Conservation (phyloP, 2,797 vertebrate species). For the Rhadinocentrus ornatus region DNA sequence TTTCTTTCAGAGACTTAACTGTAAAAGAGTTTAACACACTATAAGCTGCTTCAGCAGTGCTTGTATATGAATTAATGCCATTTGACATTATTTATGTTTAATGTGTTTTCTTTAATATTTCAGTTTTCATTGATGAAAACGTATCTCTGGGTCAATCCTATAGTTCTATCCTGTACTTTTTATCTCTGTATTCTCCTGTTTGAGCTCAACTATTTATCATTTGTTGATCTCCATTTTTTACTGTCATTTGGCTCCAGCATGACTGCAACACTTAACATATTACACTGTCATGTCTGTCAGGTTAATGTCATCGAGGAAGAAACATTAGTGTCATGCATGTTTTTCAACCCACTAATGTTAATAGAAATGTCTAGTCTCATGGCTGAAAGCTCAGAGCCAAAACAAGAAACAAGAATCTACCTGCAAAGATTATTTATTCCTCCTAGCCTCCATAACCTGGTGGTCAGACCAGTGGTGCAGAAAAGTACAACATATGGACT, state of each 20-base stretch:
- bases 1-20: neutral
- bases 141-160: slow-evolving; percentile 8
- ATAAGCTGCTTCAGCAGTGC: neutral
- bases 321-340: slow-evolving; percentile 59
- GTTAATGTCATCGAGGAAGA: slow-evolving; percentile 56
- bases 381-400: slow-evolving; percentile 37
- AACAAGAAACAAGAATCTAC: slow-evolving; percentile 29
- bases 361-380: slow-evolving; percentile 29
- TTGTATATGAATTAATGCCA: neutral
- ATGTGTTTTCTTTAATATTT: slow-evolving; percentile 2
- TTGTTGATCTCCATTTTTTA: slow-evolving; percentile 23
- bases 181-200: slow-evolving; percentile 15
- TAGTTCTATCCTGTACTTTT: neutral
- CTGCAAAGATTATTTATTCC: slow-evolving; percentile 49
- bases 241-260: slow-evolving; percentile 45
- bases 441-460: slow-evolving; percentile 55
- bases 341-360: slow-evolving; percentile 40
- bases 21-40: neutral
- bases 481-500: slow-evolving; percentile 65
- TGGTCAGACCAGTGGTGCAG: slow-evolving; percentile 44
- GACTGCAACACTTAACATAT: slow-evolving; percentile 47
- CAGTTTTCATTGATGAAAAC: slow-evolving; percentile 9
- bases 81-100: neutral
- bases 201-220: slow-evolving; percentile 19
- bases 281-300: slow-evolving; percentile 56